Evolutionary conservation across 1,140 invertebrate genomes (phyloP).

Genomic region (Sitobion miscanthi): DNA sequence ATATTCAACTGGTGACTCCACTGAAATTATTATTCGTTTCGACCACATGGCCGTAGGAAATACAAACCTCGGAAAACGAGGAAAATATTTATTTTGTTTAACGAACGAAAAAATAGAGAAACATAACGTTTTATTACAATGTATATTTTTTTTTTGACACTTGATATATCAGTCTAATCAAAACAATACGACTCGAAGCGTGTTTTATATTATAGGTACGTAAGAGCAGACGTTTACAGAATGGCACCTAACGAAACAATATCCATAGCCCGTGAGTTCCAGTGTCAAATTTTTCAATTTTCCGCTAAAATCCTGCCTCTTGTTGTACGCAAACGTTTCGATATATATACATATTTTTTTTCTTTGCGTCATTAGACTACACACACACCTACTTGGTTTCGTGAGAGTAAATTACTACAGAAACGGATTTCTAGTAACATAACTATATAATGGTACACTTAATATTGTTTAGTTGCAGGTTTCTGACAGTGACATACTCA

Average conservation of each 20-base stretch:
- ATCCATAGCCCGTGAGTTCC: background rate
- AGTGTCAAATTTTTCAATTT: background rate
- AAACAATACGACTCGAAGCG: background rate
- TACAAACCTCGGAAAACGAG: background rate
- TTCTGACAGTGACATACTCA: constrained; percentile 1
- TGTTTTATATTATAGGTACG: constrained; percentile 3
- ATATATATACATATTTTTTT: constrained; percentile 9
- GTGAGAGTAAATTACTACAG: background rate
- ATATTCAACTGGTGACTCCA: background rate
- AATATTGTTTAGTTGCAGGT: background rate
- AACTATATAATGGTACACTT: background rate
- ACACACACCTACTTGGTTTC: background rate
- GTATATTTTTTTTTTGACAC: background rate
- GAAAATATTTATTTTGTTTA: background rate
- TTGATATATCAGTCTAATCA: background rate
- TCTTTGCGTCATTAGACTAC: background rate
- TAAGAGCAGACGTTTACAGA: background rate
- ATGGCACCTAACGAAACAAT: background rate
- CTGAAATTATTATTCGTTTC: background rate
- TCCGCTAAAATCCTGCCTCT: background rate
- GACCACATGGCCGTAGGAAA: background rate
- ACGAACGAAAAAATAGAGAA: background rate
- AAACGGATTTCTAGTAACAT: background rate
- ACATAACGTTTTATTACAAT: background rate
- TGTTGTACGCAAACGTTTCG: background rate